A percentile compares a stretch with the other conserved stretches of the same genome.
These are phyloP conservation scores for Eulemur albifrons DNA, from an alignment of 2,797 vertebrate species.

Conservation along the genomic window DNA sequence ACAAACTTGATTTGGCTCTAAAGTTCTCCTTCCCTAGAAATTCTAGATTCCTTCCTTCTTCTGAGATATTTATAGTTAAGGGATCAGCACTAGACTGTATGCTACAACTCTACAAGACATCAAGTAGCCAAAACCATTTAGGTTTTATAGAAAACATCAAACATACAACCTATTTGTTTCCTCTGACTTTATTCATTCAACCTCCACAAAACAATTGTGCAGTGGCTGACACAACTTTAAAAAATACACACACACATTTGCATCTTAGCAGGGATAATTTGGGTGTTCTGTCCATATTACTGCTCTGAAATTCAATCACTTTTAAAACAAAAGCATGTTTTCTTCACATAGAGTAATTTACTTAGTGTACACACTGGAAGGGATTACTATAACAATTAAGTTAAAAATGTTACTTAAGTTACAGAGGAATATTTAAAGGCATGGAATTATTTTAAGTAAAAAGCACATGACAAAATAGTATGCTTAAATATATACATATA, in stretches of 20 bases:
- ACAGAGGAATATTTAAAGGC: not conserved
- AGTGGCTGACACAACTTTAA: not conserved
- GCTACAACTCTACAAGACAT: not conserved
- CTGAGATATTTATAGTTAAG: not conserved
- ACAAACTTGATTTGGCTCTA: not conserved
- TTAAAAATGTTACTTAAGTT: not conserved
- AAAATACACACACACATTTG: not conserved
- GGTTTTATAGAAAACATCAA: not conserved
- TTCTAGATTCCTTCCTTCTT: not conserved
- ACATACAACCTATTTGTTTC: not conserved
- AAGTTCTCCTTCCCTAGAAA: not conserved
- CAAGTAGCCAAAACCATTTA: not conserved
- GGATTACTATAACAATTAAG: not conserved
- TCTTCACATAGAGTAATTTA: not conserved
- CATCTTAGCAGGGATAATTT: not conserved
- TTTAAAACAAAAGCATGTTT: slow-evolving; percentile 3
- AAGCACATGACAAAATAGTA: not conserved
- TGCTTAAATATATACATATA: not conserved
- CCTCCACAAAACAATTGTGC: not conserved
- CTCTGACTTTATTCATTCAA: slow-evolving; percentile 1
- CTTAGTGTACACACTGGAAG: not conserved
- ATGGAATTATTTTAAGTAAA: not conserved
- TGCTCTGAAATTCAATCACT: not conserved
- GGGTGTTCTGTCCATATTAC: not conserved
- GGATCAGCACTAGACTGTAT: not conserved